Percentiles rank a stretch among this genome's conserved stretches.
phyloP scores from a whole-genome alignment of 2,888 invertebrate genomes.

The Mechanitis mazaeus region DNA sequence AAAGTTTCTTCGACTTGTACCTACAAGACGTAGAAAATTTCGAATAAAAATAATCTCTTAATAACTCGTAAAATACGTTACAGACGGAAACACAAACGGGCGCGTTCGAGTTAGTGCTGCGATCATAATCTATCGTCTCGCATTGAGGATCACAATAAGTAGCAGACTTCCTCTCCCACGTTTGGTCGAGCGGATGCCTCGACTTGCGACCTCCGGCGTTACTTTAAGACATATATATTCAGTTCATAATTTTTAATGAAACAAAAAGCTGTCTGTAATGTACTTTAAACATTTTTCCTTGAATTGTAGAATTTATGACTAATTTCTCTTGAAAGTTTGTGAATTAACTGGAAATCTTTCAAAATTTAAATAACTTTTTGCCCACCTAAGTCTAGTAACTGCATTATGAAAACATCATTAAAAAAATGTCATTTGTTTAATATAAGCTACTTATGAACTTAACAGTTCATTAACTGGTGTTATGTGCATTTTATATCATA shows the following conservation, averaged over 20 bases:
- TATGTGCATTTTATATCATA: too few species aligned
- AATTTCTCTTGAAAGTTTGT: too few species aligned
- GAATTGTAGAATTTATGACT: too few species aligned
- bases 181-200: constrained; percentile 64
- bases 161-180: constrained; percentile 72
- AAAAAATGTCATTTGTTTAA: too few species aligned
- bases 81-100: constrained; percentile 39
- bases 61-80: constrained; percentile 29
- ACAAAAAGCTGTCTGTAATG: not conserved
- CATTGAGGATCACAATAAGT: constrained; percentile 74
- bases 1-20: too few species aligned
- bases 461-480: too few species aligned
- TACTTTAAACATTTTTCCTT: not conserved
- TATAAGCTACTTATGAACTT: too few species aligned
- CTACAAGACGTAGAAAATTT: too few species aligned
- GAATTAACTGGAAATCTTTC: too few species aligned
- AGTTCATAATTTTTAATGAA: constrained; percentile 1
- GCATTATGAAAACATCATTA: too few species aligned
- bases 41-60: constrained; percentile 8
- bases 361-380: too few species aligned
- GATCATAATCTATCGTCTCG: constrained; percentile 64
- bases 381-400: too few species aligned
- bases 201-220: constrained; percentile 62
- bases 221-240: constrained; percentile 28
- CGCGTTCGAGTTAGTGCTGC: constrained; percentile 39